Evolutionary conservation across 2,113 vertebrate genomes (phyloP), one percentile per base, ranked within the genome.

Genomic region (Gavialis gangeticus): DNA sequence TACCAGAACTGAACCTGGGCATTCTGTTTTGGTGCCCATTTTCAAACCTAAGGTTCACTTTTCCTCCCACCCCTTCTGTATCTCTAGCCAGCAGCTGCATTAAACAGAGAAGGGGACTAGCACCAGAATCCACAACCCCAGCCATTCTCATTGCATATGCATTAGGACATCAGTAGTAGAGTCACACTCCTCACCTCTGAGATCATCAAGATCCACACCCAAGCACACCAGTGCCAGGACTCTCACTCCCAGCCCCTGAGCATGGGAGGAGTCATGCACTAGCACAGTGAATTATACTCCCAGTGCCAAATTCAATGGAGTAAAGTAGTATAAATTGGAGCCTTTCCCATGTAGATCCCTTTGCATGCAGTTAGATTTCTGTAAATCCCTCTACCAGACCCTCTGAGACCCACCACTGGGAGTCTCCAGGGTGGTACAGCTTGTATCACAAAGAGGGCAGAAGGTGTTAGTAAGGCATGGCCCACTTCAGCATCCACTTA

Each of bases 1-100:
- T 91, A 93, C 77, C 85, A 92, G 95, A 85, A 91, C 4, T 12
- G 77, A 69, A 84, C 75, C 75, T 3, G 22, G 87, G 77, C 90
- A 89, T 95, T 95, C 77, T 75, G 2, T 87, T 63, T 2, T 0
- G 34, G n/a, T 5, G 0, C 57, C 93, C 94, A 82, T 95, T 95
- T 95, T 80, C 28, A 93, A 0, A 14, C 89, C 89, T 89, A 95
- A 22, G 34, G 57, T 91, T 94, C 82, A 85, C 69, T 94, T 0
- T 27, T 88, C 69, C 77, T 78, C 34, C 55, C 0, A 0, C 75
- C 57, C 75, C 81, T 64, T 67, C 34, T 28, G 80, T 91, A 73
- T 4, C 14, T 22, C 67, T 84, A 30, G 5, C 0, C 12, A 62
- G 83, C 77, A 15, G 4, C 89, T 1, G 1, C 1, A 2, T 14